phyloP scores from a whole-genome alignment of 2,888 invertebrate species.

The Seladonia tumulorum region DNA sequence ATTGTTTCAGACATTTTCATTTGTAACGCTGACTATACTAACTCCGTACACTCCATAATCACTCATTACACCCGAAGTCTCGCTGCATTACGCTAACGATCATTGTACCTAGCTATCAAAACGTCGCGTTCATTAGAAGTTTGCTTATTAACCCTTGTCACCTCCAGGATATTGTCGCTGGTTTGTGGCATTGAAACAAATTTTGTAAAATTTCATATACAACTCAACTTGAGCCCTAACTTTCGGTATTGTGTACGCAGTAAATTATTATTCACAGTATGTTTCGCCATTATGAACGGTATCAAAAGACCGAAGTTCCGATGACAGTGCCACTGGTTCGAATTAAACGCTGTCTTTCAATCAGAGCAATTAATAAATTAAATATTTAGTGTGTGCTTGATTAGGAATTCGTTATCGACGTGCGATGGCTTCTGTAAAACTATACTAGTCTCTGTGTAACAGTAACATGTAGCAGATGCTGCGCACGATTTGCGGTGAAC shows the following conservation, averaged over 20 bases:
- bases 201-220: background rate
- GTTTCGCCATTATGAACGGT: background rate
- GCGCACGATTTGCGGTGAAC: background rate
- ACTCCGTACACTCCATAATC: background rate
- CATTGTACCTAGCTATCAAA: background rate
- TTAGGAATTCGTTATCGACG: background rate
- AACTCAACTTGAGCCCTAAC: background rate
- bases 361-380: background rate
- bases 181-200: background rate
- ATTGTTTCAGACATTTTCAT: background rate
- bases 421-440: background rate
- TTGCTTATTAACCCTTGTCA: constrained; percentile 2
- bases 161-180: background rate
- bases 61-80: background rate
- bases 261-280: background rate
- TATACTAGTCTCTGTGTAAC: background rate
- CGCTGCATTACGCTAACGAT: background rate
- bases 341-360: background rate
- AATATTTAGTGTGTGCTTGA: background rate
- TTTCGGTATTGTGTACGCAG: background rate
- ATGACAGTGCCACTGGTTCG: background rate
- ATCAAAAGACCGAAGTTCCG: background rate
- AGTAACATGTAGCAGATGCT: background rate
- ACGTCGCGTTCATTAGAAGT: background rate
- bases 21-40: background rate